These are phyloP conservation scores for Melieria omissa DNA, from an alignment of 2,888 invertebrate species.

Conservation along the genomic window DNA sequence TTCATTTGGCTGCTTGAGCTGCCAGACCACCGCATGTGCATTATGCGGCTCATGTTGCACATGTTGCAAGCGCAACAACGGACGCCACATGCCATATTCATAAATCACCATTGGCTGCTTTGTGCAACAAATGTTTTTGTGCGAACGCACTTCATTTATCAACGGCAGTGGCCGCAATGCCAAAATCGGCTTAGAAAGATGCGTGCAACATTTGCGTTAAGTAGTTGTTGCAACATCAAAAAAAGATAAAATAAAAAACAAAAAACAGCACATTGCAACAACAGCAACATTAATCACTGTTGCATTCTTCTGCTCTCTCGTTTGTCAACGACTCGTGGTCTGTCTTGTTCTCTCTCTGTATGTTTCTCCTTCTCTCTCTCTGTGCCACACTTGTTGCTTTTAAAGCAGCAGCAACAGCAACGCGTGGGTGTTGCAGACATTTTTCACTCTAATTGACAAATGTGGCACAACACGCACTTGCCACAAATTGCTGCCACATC, in stretches of 20 bases:
- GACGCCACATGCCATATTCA: too few species aligned
- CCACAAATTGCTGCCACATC: constrained; percentile 4
- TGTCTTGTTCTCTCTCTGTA: too few species aligned
- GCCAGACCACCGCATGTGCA: constrained; percentile 11
- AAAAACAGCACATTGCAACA: neutral
- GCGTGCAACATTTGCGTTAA: constrained; percentile 26
- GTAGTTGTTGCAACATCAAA: neutral
- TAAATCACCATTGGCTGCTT: too few species aligned
- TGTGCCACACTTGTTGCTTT: too few species aligned
- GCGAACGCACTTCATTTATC: constrained; percentile 16
- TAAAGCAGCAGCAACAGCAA: neutral
- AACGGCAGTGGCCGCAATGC: neutral
- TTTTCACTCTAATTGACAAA: too few species aligned
- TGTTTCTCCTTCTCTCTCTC: too few species aligned
- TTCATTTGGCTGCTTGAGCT: constrained; percentile 6
- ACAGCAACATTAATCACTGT: constrained; percentile 2
- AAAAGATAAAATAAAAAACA: neutral
- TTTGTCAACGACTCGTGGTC: too few species aligned
- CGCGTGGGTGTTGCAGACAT: too few species aligned
- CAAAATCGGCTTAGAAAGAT: neutral
- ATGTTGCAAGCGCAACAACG: neutral
- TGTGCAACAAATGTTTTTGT: too few species aligned
- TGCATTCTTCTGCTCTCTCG: neutral
- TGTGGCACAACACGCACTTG: neutral
- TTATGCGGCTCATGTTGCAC: constrained; percentile 19